Percentiles rank a stretch among this genome's conserved stretches.
These are phyloP conservation scores for Morone chrysops DNA, from an alignment of 2,113 vertebrate genomes.

Conservation along the genomic window DNA sequence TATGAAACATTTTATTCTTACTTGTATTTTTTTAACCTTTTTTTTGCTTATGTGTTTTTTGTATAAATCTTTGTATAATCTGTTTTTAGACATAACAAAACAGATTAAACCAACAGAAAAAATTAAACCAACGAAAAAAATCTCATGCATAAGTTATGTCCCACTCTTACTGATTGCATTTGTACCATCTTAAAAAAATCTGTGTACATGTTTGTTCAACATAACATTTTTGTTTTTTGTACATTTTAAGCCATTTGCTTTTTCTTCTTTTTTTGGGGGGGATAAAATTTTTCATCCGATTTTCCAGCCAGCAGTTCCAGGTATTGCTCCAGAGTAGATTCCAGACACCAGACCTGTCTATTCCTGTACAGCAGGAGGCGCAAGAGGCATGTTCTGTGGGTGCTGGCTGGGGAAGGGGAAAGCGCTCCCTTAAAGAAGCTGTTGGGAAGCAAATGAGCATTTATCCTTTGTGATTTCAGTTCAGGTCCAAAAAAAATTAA, in stretches of 20 bases:
- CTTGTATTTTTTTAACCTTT: slow-evolving; percentile 39
- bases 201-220: slow-evolving; percentile 67
- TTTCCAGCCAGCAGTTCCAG: slow-evolving; percentile 72
- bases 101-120: slow-evolving; percentile 72
- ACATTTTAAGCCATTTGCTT: slow-evolving; percentile 70
- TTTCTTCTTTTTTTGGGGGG: slow-evolving; percentile 10
- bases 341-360: slow-evolving; percentile 65
- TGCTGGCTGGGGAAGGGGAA: slow-evolving; percentile 66
- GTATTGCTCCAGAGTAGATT: slow-evolving; percentile 71
- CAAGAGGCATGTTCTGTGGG: slow-evolving; percentile 58
- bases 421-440: slow-evolving; percentile 69
- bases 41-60: slow-evolving; percentile 63
- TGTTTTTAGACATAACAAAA: slow-evolving; percentile 80
- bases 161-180: slow-evolving; percentile 81
- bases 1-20: slow-evolving; percentile 78
- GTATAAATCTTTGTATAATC: slow-evolving; percentile 82
- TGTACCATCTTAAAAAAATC: slow-evolving; percentile 69
- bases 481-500: slow-evolving; percentile 72
- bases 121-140: slow-evolving; percentile 72
- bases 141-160: slow-evolving; percentile 84
- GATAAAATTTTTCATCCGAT: slow-evolving; percentile 59
- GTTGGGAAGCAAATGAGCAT: slow-evolving; percentile 66
- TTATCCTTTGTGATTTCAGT: slow-evolving; percentile 73
- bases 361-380: slow-evolving; percentile 77
- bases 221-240: slow-evolving; percentile 65